Percentiles rank a stretch among this genome's conserved stretches.
Evolutionary conservation across 2,888 invertebrate genomes (phyloP).

Genomic region (Agonum fuliginosum): DNA sequence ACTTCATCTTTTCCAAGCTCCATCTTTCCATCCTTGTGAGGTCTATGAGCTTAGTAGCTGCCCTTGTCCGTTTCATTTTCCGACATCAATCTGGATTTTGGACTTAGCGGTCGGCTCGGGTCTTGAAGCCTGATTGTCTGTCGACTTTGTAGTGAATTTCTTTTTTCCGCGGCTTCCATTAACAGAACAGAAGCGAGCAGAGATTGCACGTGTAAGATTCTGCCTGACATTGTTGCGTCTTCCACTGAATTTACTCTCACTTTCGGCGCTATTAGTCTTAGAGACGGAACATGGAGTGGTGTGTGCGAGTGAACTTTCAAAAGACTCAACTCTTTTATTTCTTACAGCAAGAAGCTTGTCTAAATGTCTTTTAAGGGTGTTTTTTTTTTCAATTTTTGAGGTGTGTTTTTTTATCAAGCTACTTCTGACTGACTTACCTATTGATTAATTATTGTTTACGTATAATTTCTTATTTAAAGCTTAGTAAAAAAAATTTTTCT

Average conservation of each 20-base stretch:
- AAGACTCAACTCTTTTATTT: slow-evolving; percentile 4
- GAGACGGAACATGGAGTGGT: slow-evolving; percentile 22
- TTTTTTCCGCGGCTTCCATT: slow-evolving; percentile 52
- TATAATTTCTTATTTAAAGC: too few species aligned
- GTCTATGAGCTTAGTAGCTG: slow-evolving; percentile 3
- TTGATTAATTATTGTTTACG: too few species aligned
- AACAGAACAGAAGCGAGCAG: slow-evolving; percentile 38
- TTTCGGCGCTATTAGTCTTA: slow-evolving; percentile 27
- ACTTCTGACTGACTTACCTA: too few species aligned
- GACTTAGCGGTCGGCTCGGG: slow-evolving; percentile 37
- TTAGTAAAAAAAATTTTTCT: too few species aligned
- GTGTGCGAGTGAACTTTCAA: slow-evolving; percentile 1
- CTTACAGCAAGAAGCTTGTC: background rate
- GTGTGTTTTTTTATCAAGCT: too few species aligned
- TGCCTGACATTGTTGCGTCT: slow-evolving; percentile 30
- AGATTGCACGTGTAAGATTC: slow-evolving; percentile 40
- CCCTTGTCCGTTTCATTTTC: slow-evolving; percentile 37
- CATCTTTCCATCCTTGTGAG: background rate
- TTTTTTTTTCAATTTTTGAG: too few species aligned
- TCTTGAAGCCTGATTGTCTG: slow-evolving; percentile 49
- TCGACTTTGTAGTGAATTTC: slow-evolving; percentile 46
- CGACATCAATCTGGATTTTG: slow-evolving; percentile 57
- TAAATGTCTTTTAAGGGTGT: too few species aligned
- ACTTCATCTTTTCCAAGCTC: background rate
- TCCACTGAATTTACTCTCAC: slow-evolving; percentile 33